Evolutionary conservation across 2,113 vertebrate genomes (phyloP).

Genomic region (Triplophysa rosa): DNA sequence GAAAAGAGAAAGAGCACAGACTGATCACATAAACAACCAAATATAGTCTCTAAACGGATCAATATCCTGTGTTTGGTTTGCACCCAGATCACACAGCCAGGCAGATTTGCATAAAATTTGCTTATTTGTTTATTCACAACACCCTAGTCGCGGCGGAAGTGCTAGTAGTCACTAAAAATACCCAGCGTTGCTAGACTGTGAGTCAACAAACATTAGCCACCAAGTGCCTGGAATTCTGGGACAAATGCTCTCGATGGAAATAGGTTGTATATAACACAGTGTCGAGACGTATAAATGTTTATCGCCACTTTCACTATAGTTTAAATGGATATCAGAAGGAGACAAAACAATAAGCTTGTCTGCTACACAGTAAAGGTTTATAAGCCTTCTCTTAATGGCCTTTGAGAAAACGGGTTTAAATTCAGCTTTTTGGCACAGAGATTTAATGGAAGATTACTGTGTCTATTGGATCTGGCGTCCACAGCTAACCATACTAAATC

Average conservation of each 20-base stretch:
- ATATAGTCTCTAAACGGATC: constrained; percentile 64
- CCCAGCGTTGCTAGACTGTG: not conserved
- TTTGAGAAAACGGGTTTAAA: constrained; percentile 61
- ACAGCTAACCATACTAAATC: constrained; percentile 19
- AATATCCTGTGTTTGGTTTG: constrained; percentile 66
- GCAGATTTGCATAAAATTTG: constrained; percentile 70
- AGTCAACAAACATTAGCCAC: not conserved
- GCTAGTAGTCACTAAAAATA: constrained; percentile 58
- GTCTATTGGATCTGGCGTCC: constrained; percentile 58
- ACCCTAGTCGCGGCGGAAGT: constrained; percentile 54
- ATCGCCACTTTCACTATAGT: constrained; percentile 41
- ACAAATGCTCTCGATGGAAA: constrained; percentile 41
- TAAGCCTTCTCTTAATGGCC: constrained; percentile 53
- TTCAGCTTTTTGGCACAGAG: constrained; percentile 54
- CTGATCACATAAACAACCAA: constrained; percentile 32
- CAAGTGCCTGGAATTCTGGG: constrained; percentile 2
- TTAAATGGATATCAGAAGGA: constrained; percentile 30
- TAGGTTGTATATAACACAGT: constrained; percentile 38
- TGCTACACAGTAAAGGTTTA: constrained; percentile 52
- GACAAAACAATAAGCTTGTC: constrained; percentile 44
- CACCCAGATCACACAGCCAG: constrained; percentile 65
- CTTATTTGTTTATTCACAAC: constrained; percentile 74
- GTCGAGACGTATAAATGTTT: constrained; percentile 44
- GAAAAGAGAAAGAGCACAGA: not conserved
- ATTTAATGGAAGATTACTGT: constrained; percentile 69